Evolutionary conservation across 2,888 invertebrate species (phyloP), one percentile per base, ranked within the genome.

Genomic region (Ceramica pisi): DNA sequence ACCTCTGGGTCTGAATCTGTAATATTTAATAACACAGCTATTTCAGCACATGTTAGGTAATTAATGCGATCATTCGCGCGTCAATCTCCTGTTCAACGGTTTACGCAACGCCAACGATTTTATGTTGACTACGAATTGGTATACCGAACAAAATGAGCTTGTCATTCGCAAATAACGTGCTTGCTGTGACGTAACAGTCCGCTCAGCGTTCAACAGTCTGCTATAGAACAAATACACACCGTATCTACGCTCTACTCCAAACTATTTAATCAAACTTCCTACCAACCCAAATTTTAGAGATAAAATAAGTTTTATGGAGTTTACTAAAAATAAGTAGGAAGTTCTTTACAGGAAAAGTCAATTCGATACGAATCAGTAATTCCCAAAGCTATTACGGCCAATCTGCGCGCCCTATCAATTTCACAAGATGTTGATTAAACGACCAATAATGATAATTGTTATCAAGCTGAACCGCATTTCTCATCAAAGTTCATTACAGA

Each of bases 401-500:
- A 82, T 82, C 72, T 68, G 51, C 31, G 61, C 65, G 55, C 75
- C 63, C 75, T 67, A 81, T 73, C 73, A 82, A 80, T 82, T 73
- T 73, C 72, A 79, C 57, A 85, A 81, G 78, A 75, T 72, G 73
- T 73, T 81, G 71, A 76, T 75, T 77, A 80, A 80, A 85, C 70
- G 73, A 75, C 75, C 75, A 77, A 83, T 85, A 80, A 83, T 72
- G 77, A 75, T 84, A 83, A 84, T 81, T 78, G 74, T 84, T 81
- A 84, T 81, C 78, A 77, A 73, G 55, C 57, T 70, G 55, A 77
- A 78, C 75, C 85, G 77, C 77, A 73, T 76, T 81, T 86, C 81
- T 78, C 82, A 76, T 88, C 84, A 88, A 88, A 88, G 87, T 87
- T 88, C 85, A 88, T 89, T 87, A 86, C 86, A 70, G 82, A 62